Base-by-base conservation (phyloP, 1,140 invertebrate species). In the Micrasema minimum region DNA sequence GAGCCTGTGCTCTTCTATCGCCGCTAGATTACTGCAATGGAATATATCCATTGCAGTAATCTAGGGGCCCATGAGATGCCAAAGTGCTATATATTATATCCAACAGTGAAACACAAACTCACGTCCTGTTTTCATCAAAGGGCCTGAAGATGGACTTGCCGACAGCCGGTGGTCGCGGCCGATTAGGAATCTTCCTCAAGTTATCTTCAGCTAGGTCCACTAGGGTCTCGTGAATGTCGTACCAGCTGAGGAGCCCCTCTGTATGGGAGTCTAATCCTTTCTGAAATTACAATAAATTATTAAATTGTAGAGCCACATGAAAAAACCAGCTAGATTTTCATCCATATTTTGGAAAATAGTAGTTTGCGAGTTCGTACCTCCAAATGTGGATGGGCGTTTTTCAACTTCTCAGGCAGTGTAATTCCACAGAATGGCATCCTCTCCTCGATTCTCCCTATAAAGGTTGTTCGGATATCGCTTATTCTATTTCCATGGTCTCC, bases 401-500 rank as follows among this genome's bases (percentile, higher is more conserved):
- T 76, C 70, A 90, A 90, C 84, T 85, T 88, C 41, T 87, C 78
- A 0, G 93, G 92, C 2, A 93, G 66, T 64, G 86, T 82, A 0
- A 93, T 75, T 66, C 88, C 90, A 18, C 92, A 80, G 76, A 92
- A 91, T 0, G 93, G 93, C 37, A 95, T 79, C 46, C 92, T 78
- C 77, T 94, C 92, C 79, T 95, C 93, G 59, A 93, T 85, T 81
- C 90, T 88, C 0, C 93, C 93, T 20, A 88, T 84, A 73, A 88
- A 88, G 0, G 92, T 93, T 67, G 88, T 80, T 38, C 92, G 79
- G 31, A 95, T 89, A 11, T 82, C 81, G 1, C 92, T 92, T 79
- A 90, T 91, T 86, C 91, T 88, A 76, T 91, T 89, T 7, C 93
- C 93, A 81, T 95, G 93, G 86, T 95, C 93, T 46, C 91, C 91